These are phyloP conservation scores for Proales similis DNA, from an alignment of 1,140 invertebrate species.

Conservation along the genomic window DNA sequence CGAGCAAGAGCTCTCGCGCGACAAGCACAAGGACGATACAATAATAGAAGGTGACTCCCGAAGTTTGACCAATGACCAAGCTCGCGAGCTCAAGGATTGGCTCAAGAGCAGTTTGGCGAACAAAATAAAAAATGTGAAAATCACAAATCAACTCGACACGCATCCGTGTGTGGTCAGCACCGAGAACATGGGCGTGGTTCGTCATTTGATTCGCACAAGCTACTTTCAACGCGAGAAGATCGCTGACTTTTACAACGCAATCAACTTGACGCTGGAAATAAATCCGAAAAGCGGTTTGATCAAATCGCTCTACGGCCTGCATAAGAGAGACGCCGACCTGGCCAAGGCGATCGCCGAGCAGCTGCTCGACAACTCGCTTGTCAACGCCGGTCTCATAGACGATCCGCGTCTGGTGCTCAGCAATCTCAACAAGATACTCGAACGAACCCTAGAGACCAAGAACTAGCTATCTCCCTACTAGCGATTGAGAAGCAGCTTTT, in stretches of 20 bases:
- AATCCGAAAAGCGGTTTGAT: constrained; percentile 87
- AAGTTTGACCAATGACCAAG: constrained; percentile 64
- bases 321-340: constrained; percentile 66
- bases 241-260: constrained; percentile 60
- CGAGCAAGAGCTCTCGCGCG: constrained; percentile 77
- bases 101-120: constrained; percentile 55
- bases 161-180: constrained; percentile 90
- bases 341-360: constrained; percentile 77
- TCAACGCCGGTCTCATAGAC: constrained; percentile 83
- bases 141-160: constrained; percentile 71
- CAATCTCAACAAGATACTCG: constrained; percentile 76
- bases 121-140: constrained; percentile 43
- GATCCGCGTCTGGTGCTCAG: constrained; percentile 75
- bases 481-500: too few relatives aligned
- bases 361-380: constrained; percentile 86
- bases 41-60: constrained; percentile 54
- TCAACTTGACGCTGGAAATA: constrained; percentile 84
- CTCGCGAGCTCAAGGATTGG: constrained; percentile 69
- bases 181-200: constrained; percentile 85
- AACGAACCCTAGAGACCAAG: constrained; percentile 64
- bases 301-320: constrained; percentile 72
- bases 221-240: constrained; percentile 70
- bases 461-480: not conserved
- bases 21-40: constrained; percentile 35
- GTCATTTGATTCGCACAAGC: constrained; percentile 83